Evolutionary conservation across 1,140 invertebrate species (phyloP), one percentile per base, ranked within the genome.

Genomic region (Ylistrum balloti): DNA sequence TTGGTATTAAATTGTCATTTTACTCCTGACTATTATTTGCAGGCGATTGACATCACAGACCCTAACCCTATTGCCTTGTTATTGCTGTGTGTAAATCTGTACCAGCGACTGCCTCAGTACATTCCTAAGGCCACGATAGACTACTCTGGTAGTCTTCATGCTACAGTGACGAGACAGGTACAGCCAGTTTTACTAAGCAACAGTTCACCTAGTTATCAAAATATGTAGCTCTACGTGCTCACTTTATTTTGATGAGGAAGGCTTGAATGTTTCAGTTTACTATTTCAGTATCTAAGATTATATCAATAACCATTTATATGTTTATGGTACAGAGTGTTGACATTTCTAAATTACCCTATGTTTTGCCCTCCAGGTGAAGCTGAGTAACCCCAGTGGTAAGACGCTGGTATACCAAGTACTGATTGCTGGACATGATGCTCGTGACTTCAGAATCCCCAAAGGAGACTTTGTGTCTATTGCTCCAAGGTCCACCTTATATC

Each of bases 31-130:
- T 88, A n/a, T 87, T 41, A 45, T 45, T 93, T 90, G 28, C 93
- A 96, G 94, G 96, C 96, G 28, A 95, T 96, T 86, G 96, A 96
- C 92, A 96, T 96, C 91, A 96, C 96, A 13, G 96, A 96, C 89
- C 96, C 96, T 17, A 96, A 96, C 92, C 96, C 96, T 9, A 94
- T 96, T 32, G 91, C 93, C n/a, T 86, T 96, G 90, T 45, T 96
- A 89, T 89, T 96, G 86, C 91, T 96, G 87, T 95, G 94, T 91
- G 90, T 93, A 2, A 93, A 95, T 89, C 92, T 96, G 38, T 96
- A 95, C 92, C 94, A 96, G 87, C 92, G 93, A 34, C 91, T 96
- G 85, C 96, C 96, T 0, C 93, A 95, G 90, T 96, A 96, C 88
- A 85, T 96, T 22, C 94, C 96, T 9, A 96, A 95, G 92, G 93